A percentile compares a stretch with the other conserved stretches of the same genome.
These are phyloP conservation scores for Lagorchestes hirsutus DNA, from an alignment of 2,797 vertebrate species.

Conservation along the genomic window DNA sequence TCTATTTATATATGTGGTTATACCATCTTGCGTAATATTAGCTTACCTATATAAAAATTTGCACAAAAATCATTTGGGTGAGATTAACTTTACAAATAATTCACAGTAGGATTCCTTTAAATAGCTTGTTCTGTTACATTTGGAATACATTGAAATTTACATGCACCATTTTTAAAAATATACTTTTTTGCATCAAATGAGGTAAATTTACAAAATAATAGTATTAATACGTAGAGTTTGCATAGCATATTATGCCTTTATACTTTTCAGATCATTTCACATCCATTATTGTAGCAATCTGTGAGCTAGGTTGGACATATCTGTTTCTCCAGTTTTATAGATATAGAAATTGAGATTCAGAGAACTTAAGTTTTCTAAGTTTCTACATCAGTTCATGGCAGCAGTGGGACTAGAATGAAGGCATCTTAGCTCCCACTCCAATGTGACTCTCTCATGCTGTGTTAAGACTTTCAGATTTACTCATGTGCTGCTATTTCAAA, in stretches of 20 bases:
- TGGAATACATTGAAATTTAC: not conserved
- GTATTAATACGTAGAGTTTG: not conserved
- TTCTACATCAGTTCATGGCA: not conserved
- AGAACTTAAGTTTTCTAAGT: not conserved
- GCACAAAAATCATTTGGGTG: not conserved
- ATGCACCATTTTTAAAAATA: constrained; percentile 37
- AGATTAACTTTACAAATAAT: not conserved
- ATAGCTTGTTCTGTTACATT: not conserved
- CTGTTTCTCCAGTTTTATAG: not conserved
- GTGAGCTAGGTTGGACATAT: not conserved
- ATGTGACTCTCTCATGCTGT: not conserved
- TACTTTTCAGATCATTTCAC: constrained; percentile 1
- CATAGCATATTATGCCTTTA: not conserved
- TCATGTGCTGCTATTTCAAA: constrained; percentile 1
- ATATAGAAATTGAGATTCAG: not conserved
- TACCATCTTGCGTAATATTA: not conserved
- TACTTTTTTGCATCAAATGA: not conserved
- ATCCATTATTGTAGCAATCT: constrained; percentile 4
- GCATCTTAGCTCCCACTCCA: not conserved
- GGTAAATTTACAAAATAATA: constrained; percentile 26
- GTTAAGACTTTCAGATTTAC: constrained; percentile 17
- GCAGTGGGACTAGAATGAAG: not conserved
- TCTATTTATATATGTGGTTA: not conserved
- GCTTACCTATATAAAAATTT: not conserved
- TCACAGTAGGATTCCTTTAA: not conserved